These are phyloP conservation scores for Antechinus stuartii DNA, from an alignment of 2,113 vertebrate genomes.

Conservation along the genomic window DNA sequence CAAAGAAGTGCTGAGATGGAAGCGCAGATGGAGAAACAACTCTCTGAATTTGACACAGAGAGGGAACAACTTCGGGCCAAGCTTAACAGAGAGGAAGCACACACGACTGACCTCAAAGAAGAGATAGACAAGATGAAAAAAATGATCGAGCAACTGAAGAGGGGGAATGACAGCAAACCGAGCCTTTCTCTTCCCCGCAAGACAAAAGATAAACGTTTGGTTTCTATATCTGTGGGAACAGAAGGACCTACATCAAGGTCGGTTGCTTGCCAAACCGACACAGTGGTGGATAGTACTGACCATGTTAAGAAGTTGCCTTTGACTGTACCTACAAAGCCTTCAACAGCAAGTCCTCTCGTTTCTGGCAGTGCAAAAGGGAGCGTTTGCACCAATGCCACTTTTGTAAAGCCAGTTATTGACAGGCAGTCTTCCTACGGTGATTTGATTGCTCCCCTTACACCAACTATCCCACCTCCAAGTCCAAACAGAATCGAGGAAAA, in stretches of 20 bases:
- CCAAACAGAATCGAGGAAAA: constrained; percentile 90
- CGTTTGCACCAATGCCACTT: constrained; percentile 72
- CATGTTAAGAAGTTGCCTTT: constrained; percentile 91
- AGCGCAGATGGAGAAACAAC: constrained; percentile 96
- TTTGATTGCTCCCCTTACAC: constrained; percentile 79
- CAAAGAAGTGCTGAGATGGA: constrained; percentile 90
- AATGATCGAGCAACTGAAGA: constrained; percentile 94
- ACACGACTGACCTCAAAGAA: constrained; percentile 87
- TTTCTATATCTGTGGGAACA: constrained; percentile 90
- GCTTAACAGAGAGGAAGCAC: constrained; percentile 92
- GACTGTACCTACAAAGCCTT: constrained; percentile 89
- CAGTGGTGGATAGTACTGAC: constrained; percentile 81
- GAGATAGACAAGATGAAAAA: constrained; percentile 93
- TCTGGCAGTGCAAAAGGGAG: constrained; percentile 88
- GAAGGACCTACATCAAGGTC: constrained; percentile 86
- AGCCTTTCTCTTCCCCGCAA: constrained; percentile 80
- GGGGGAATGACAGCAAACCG: constrained; percentile 86
- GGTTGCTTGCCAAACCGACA: constrained; percentile 92
- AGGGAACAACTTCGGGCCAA: constrained; percentile 95
- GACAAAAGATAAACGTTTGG: constrained; percentile 84
- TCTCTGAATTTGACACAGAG: constrained; percentile 96
- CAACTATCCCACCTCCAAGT: constrained; percentile 73
- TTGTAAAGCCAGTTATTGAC: constrained; percentile 82
- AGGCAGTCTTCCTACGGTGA: constrained; percentile 89
- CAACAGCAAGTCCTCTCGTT: constrained; percentile 85